phyloP scores from a whole-genome alignment of 2,113 vertebrate species.

The Malurus cyaneus region DNA sequence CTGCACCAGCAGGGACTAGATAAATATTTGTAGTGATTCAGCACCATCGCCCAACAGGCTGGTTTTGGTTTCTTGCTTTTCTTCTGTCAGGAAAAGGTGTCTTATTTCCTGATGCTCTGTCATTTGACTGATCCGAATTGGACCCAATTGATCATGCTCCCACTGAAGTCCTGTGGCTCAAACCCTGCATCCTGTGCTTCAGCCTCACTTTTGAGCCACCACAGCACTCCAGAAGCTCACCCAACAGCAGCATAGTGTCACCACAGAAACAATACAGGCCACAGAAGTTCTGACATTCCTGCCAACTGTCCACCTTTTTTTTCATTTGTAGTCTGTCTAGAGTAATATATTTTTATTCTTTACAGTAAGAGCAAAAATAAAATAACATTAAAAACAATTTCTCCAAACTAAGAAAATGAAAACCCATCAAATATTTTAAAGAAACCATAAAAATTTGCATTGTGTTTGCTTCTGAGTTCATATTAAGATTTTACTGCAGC shows the following conservation, averaged over 20 bases:
- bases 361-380: conserved; percentile 51
- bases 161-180: neutral
- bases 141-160: neutral
- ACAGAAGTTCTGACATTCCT: conserved; percentile 29
- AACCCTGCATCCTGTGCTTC: neutral
- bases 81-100: neutral
- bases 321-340: neutral
- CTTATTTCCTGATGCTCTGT: neutral
- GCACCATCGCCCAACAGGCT: neutral
- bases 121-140: neutral
- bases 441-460: conserved; percentile 62
- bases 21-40: neutral
- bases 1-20: neutral
- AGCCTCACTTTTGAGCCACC: neutral
- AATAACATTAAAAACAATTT: conserved; percentile 30
- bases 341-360: conserved; percentile 21
- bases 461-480: conserved; percentile 67
- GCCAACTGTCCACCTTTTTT: conserved; percentile 34
- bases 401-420: conserved; percentile 33
- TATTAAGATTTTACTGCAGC: conserved; percentile 59
- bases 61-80: conserved; percentile 29
- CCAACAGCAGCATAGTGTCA: conserved; percentile 3
- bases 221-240: neutral
- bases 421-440: conserved; percentile 26
- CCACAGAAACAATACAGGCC: conserved; percentile 43